These are phyloP conservation scores for Colius striatus DNA, from an alignment of 2,113 vertebrate genomes.

Conservation along the genomic window DNA sequence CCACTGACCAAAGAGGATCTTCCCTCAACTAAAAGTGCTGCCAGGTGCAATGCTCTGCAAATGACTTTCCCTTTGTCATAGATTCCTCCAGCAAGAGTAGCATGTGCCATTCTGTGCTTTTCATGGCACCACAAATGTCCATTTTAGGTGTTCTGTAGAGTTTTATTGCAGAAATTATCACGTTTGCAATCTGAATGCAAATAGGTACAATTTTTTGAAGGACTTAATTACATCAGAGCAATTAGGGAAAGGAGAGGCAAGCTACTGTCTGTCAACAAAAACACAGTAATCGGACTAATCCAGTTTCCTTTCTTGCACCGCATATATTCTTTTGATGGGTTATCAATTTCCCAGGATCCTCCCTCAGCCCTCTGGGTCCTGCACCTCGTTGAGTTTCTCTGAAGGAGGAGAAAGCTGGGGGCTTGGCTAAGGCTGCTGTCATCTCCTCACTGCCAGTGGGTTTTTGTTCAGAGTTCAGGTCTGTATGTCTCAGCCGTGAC, in stretches of 20 bases:
- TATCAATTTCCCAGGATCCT: background rate
- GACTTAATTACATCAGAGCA: background rate
- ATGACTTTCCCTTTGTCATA: rapidly evolving
- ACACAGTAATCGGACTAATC: background rate
- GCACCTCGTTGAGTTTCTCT: background rate
- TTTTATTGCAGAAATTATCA: background rate
- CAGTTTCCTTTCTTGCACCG: background rate
- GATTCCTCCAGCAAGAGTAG: background rate
- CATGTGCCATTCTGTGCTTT: background rate
- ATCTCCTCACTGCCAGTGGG: background rate
- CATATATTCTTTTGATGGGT: rapidly evolving
- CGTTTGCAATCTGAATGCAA: background rate
- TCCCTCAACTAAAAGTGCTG: background rate
- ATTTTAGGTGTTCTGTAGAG: background rate
- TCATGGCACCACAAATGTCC: background rate
- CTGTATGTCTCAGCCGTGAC: too few species aligned
- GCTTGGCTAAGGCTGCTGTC: background rate
- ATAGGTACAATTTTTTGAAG: rapidly evolving
- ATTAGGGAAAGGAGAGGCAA: background rate
- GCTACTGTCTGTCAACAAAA: background rate
- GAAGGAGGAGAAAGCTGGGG: background rate
- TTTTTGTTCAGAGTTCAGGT: background rate
- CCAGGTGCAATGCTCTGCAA: background rate
- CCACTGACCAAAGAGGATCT: background rate
- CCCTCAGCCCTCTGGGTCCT: background rate